Evolutionary conservation across 2,113 vertebrate genomes (phyloP), one percentile per base, ranked within the genome.

Genomic region (Arizona elegans): DNA sequence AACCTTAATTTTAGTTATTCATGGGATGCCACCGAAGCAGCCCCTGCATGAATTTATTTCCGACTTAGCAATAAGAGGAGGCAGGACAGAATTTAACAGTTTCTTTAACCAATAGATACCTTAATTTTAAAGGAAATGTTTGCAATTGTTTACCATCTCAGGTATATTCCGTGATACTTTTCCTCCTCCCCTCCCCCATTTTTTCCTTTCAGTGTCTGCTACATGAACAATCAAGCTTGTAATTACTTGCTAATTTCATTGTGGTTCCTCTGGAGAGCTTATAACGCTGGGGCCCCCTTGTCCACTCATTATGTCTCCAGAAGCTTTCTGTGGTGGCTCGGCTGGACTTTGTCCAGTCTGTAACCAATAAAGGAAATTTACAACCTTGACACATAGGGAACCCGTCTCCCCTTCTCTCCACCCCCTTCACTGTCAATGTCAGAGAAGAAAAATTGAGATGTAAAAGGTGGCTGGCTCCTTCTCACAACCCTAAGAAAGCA

Each of bases 181-280:
- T 26, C 8, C 56, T 23, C 58, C 12, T 38, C 4, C 47, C 13
- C 1, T 21, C 33, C 33, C n/a, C 17, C 33, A 21, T 81, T 81
- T 81, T 53, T 43, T 9, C 21, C 95, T 94, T 95, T 97, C 93
- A 88, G 90, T 56, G 93, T 92, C 91, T 94, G 92, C 94, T 96
- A 95, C 70, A 56, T 95, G 86, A 88, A 94, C 92, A 93, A 92
- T 95, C 65, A 24, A 93, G 92, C 88, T 93, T 90, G 96, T 96
- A 96, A 97, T 96, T 94, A 97, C 95, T 96, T 96, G 93, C 88
- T 97, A 91, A 93, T 97, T 96, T 97, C 96, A 96, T 97, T 96
- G 95, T 95, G 93, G 94, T 90, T 94, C 94, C 95, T 92, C 95
- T 95, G 96, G 94, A 91, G 95, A 94, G 92, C 93, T 93, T 87